Evolutionary conservation across 1,140 invertebrate species (phyloP).

Genomic region (Bombus polaris): DNA sequence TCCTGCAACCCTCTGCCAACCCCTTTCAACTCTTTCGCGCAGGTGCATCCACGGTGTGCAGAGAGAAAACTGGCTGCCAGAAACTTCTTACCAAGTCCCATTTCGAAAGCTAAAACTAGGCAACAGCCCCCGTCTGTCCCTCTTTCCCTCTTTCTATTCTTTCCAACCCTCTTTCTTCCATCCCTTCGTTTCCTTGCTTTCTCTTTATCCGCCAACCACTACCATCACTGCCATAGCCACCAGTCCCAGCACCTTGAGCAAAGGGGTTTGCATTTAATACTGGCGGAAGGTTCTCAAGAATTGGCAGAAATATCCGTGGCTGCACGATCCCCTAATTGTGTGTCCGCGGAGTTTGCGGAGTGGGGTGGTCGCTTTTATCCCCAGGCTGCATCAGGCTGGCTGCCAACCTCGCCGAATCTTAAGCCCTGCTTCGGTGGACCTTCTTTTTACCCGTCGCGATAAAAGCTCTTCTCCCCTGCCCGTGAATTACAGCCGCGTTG

Average conservation of each 20-base stretch:
- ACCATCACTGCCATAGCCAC: not conserved
- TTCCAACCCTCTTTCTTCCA: not conserved
- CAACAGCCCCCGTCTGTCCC: constrained; percentile 22
- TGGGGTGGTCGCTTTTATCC: constrained; percentile 51
- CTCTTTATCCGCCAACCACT: constrained; percentile 25
- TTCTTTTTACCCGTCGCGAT: constrained; percentile 28
- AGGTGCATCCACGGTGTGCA: constrained; percentile 60
- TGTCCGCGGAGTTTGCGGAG: constrained; percentile 41
- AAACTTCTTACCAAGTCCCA: constrained; percentile 79
- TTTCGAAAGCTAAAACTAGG: constrained; percentile 71
- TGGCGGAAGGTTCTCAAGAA: constrained; percentile 75
- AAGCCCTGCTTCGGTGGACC: constrained; percentile 19
- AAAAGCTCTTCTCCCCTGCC: constrained; percentile 27
- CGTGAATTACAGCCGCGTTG: constrained; percentile 26
- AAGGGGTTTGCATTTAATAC: constrained; percentile 72
- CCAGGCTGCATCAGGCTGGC: constrained; percentile 43
- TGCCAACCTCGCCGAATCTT: constrained; percentile 59
- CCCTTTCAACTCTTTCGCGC: constrained; percentile 58
- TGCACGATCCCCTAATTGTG: constrained; percentile 61
- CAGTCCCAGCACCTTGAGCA: constrained; percentile 12
- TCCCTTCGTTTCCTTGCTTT: not conserved
- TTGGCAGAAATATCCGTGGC: constrained; percentile 70
- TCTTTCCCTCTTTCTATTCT: not conserved
- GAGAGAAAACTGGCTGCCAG: constrained; percentile 69
- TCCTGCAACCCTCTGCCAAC: constrained; percentile 45